Conservation (phyloP, 2,113 vertebrate genomes). For the Eretmodus cyanostictus region DNA sequence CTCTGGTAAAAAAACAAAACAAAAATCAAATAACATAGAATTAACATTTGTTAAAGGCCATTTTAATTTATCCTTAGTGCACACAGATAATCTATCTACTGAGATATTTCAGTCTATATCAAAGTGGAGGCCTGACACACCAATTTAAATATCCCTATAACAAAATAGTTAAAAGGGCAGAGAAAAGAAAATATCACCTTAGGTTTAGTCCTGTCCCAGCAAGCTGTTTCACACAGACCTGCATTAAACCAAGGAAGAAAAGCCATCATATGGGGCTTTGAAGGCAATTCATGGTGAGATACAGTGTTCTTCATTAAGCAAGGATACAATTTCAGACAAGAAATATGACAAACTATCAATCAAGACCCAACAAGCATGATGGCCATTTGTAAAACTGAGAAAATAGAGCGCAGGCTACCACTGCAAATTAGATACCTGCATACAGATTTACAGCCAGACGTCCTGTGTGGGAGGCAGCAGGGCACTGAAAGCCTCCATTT, state of each 20-base stretch:
- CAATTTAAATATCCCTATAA: neutral
- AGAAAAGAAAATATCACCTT: neutral
- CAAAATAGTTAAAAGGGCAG: neutral
- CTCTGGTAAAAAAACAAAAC: neutral
- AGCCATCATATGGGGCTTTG: neutral
- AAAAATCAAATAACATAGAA: neutral
- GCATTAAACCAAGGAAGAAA: neutral
- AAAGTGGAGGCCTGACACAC: neutral
- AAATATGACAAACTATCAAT: neutral
- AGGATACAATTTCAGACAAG: neutral
- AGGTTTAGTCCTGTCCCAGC: neutral
- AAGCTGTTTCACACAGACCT: neutral
- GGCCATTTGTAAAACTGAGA: neutral
- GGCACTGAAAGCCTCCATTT: conserved; percentile 69
- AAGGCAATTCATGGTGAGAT: neutral
- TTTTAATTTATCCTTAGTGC: neutral
- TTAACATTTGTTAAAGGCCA: neutral
- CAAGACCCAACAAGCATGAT: neutral
- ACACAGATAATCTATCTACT: neutral
- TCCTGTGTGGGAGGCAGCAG: conserved; percentile 61
- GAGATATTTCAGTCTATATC: neutral
- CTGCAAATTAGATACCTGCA: conserved; percentile 46
- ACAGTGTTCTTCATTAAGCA: neutral
- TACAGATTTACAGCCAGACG: conserved; percentile 42
- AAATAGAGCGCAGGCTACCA: neutral